These are phyloP conservation scores for Nebria ingens DNA, from an alignment of 1,140 invertebrate genomes.

Conservation along the genomic window DNA sequence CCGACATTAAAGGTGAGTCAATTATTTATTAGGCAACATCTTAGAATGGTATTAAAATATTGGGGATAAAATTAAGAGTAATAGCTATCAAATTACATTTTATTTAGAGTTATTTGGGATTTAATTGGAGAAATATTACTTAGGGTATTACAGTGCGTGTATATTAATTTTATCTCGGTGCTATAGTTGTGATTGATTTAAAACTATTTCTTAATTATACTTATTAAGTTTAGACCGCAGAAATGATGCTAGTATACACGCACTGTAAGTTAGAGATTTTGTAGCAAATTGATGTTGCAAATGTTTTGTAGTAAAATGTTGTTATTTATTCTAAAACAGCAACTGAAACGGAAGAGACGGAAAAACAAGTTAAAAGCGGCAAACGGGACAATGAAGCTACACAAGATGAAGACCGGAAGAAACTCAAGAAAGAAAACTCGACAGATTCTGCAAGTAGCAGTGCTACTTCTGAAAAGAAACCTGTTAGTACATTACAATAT, in stretches of 20 bases:
- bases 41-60: too few relatives aligned
- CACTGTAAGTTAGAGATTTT: too few relatives aligned
- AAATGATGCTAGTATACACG: too few relatives aligned
- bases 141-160: too few relatives aligned
- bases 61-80: too few relatives aligned
- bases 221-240: too few relatives aligned
- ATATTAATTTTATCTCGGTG: constrained; percentile 3
- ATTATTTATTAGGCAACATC: constrained; percentile 23
- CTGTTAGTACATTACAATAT: constrained; percentile 27
- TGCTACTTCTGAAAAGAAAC: constrained; percentile 39
- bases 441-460: constrained; percentile 26
- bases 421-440: constrained; percentile 39
- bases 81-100: too few relatives aligned
- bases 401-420: constrained; percentile 38
- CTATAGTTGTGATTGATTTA: constrained; percentile 7
- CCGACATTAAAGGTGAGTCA: constrained; percentile 63
- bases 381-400: constrained; percentile 34
- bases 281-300: too few relatives aligned
- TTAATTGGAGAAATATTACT: too few relatives aligned
- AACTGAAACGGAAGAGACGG: constrained; percentile 26
- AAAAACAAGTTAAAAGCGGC: constrained; percentile 26
- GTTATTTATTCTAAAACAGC: constrained; percentile 22
- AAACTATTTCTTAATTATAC: too few relatives aligned
- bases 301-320: constrained; percentile 1
- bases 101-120: too few relatives aligned